These are phyloP conservation scores for Trichogramma pretiosum DNA, from an alignment of 1,140 invertebrate genomes.

Conservation along the genomic window DNA sequence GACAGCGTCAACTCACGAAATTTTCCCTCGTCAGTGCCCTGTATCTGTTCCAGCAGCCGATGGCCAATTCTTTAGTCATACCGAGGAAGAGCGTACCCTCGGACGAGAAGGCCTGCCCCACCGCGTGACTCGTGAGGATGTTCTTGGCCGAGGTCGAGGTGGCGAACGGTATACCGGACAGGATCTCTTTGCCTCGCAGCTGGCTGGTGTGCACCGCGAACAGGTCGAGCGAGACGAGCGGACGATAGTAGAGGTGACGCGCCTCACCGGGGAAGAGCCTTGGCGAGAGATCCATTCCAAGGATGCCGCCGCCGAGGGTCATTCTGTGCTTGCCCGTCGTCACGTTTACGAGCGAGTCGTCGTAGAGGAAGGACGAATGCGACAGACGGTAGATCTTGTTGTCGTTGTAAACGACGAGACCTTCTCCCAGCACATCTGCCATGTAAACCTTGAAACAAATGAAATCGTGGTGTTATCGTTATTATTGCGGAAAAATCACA, in stretches of 20 bases:
- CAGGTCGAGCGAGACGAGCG: background rate
- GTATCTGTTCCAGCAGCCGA: conserved; percentile 36
- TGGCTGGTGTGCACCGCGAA: background rate
- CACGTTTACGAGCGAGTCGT: background rate
- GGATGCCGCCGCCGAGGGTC: background rate
- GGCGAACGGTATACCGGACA: too few species aligned
- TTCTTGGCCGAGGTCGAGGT: too few species aligned
- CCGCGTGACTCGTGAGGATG: background rate
- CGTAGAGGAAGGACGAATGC: background rate
- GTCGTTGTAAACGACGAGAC: background rate
- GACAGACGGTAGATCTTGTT: background rate
- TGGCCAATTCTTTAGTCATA: conserved; percentile 26
- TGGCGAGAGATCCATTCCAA: background rate
- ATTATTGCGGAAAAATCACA: too few species aligned
- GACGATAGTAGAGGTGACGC: background rate
- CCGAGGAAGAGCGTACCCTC: conserved; percentile 35
- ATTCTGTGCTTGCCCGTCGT: background rate
- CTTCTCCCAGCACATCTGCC: background rate
- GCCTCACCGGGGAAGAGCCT: background rate
- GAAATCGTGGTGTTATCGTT: too few species aligned
- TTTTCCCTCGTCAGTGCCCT: conserved; percentile 10
- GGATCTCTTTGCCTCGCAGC: background rate
- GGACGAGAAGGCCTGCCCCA: conserved; percentile 28
- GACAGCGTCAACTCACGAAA: conserved; percentile 18
- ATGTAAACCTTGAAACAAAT: background rate